These are phyloP conservation scores for Protosalanx chinensis DNA, from an alignment of 2,797 vertebrate species.

Conservation along the genomic window DNA sequence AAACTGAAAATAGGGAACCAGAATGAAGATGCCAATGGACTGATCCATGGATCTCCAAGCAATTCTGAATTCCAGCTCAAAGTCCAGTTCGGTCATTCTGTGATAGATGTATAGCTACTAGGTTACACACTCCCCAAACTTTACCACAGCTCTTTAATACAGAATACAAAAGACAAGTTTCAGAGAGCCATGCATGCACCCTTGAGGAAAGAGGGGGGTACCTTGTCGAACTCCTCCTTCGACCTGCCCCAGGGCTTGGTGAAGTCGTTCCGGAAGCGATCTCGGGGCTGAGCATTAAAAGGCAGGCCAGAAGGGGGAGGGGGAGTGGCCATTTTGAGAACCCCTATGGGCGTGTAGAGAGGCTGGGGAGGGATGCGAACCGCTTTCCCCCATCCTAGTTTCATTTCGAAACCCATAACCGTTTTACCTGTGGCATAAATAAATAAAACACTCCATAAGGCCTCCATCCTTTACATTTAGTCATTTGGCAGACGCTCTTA, in stretches of 20 bases:
- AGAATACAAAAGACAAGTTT: neutral
- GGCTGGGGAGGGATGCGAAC: slow-evolving; percentile 80
- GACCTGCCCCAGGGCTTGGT: slow-evolving; percentile 72
- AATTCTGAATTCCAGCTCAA: slow-evolving; percentile 9
- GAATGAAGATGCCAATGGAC: neutral
- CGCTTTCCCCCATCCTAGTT: slow-evolving; percentile 82
- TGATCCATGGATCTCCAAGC: neutral
- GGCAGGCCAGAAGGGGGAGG: slow-evolving; percentile 80
- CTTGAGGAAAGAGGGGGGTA: slow-evolving; percentile 42
- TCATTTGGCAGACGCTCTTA: too few relatives aligned
- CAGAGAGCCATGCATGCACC: slow-evolving; percentile 32
- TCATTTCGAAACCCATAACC: slow-evolving; percentile 83
- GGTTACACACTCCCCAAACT: neutral
- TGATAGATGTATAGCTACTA: slow-evolving; percentile 5
- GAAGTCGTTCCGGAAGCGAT: slow-evolving; percentile 79
- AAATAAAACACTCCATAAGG: too few relatives aligned
- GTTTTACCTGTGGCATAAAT: slow-evolving; percentile 69
- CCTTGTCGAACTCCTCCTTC: slow-evolving; percentile 78
- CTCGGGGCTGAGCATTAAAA: slow-evolving; percentile 79
- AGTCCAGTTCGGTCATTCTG: slow-evolving; percentile 18
- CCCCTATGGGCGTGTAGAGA: slow-evolving; percentile 76
- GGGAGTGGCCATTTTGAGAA: slow-evolving; percentile 68
- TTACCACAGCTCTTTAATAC: slow-evolving; percentile 3
- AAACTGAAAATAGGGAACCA: neutral
- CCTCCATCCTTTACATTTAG: too few relatives aligned